Evolutionary conservation across 2,113 vertebrate species (phyloP).

Genomic region (Sorex araneus): DNA sequence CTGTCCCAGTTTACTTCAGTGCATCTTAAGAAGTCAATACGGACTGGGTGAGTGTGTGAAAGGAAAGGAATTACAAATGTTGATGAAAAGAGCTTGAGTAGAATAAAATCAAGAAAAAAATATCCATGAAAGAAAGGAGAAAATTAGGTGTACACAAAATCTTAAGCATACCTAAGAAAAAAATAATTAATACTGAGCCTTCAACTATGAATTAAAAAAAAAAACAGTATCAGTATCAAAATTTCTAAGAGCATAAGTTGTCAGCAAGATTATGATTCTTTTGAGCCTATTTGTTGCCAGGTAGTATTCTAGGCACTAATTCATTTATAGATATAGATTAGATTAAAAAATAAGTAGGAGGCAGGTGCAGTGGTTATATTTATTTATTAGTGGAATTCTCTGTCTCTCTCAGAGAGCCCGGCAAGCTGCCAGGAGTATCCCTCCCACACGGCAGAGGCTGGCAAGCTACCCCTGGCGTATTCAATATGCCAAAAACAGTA

Average conservation of each 20-base stretch:
- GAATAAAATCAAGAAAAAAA: neutral
- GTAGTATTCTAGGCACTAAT: neutral
- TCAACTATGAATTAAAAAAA: neutral
- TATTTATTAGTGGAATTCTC: neutral
- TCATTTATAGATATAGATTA: neutral
- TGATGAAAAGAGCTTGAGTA: neutral
- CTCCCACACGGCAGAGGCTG: no score
- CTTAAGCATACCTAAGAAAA: neutral
- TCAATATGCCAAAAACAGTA: no score
- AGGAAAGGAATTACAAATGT: constrained; percentile 45
- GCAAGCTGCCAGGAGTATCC: no score
- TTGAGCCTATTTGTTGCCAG: neutral
- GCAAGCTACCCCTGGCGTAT: no score
- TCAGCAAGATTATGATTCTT: neutral
- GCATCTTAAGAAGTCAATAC: constrained; percentile 10
- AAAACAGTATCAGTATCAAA: neutral
- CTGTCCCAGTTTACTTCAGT: no score
- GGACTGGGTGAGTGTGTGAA: neutral
- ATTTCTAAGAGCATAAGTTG: neutral
- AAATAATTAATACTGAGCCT: neutral
- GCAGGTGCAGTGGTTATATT: neutral
- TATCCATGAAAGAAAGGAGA: neutral
- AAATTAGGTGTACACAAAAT: neutral
- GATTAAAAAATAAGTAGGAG: neutral
- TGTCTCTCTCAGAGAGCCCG: no score